Conservation (phyloP, 2,797 vertebrate genomes). For the Tapera naevia region DNA sequence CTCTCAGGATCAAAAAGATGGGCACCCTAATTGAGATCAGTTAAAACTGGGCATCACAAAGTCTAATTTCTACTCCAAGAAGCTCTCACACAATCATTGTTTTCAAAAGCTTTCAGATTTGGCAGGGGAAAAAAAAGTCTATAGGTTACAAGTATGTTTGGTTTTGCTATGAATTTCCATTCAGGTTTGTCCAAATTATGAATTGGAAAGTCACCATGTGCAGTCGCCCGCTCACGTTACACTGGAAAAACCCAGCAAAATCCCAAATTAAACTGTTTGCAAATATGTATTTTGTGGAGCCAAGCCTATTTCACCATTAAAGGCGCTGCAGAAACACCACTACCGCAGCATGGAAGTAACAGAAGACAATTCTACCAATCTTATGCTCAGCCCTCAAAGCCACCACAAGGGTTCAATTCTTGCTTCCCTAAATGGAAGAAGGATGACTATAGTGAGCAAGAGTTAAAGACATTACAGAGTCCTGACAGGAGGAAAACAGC, state of each 20-base stretch:
- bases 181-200: not conserved
- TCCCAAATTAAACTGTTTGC: not conserved
- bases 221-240: conserved; percentile 23
- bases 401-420: not conserved
- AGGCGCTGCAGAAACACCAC: not conserved
- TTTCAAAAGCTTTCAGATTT: conserved; percentile 1
- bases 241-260: conserved; percentile 40
- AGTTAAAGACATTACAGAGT: not conserved
- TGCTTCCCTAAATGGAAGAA: not conserved
- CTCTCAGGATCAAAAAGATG: conserved; percentile 14
- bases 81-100: not conserved
- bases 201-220: conserved; percentile 16
- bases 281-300: not conserved
- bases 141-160: not conserved
- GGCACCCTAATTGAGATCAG: conserved; percentile 44
- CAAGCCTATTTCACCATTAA: not conserved
- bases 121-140: not conserved
- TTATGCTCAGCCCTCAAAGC: not conserved
- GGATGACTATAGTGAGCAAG: not conserved
- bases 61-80: not conserved
- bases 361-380: not conserved
- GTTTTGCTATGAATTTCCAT: not conserved
- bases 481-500: not conserved
- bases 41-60: conserved; percentile 39
- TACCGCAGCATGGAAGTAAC: accelerated